Evolutionary conservation across 2,888 invertebrate genomes (phyloP).

Genomic region (Drosophila diplacantha): DNA sequence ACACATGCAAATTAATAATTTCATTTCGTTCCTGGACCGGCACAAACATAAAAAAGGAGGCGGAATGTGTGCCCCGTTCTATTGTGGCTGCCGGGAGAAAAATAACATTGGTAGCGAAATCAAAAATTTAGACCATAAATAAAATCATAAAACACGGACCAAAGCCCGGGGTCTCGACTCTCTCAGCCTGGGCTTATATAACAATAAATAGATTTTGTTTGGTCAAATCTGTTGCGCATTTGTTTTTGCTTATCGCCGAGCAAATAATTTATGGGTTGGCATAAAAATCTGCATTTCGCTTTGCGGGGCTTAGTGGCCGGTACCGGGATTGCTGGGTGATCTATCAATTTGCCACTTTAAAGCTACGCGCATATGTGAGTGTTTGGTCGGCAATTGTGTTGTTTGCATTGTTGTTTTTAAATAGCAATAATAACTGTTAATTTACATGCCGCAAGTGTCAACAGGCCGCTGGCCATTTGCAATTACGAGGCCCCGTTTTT

Average conservation of each 20-base stretch:
- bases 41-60: background rate
- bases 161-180: conserved; percentile 23
- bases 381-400: conserved; percentile 8
- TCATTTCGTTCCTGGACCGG: conserved; percentile 47
- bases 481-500: conserved; percentile 49
- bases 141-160: conserved; percentile 42
- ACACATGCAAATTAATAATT: conserved; percentile 75
- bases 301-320: conserved; percentile 46
- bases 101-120: conserved; percentile 39
- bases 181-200: conserved; percentile 31
- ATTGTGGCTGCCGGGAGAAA: conserved; percentile 19
- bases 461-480: conserved; percentile 59
- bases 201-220: conserved; percentile 48
- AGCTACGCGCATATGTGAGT: background rate
- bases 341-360: conserved; percentile 67
- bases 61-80: conserved; percentile 5
- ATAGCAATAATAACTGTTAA: conserved; percentile 59
- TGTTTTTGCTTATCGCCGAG: conserved; percentile 51
- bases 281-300: conserved; percentile 43
- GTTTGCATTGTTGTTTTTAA: conserved; percentile 38
- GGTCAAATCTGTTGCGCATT: conserved; percentile 63
- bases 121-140: conserved; percentile 61
- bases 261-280: conserved; percentile 60
- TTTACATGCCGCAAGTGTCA: conserved; percentile 67
- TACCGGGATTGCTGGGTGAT: conserved; percentile 44